Percentiles rank a stretch among this genome's conserved stretches.
These are phyloP conservation scores for Phallusia fumigata DNA, from an alignment of 23 tunicate genomes.

Conservation along the genomic window DNA sequence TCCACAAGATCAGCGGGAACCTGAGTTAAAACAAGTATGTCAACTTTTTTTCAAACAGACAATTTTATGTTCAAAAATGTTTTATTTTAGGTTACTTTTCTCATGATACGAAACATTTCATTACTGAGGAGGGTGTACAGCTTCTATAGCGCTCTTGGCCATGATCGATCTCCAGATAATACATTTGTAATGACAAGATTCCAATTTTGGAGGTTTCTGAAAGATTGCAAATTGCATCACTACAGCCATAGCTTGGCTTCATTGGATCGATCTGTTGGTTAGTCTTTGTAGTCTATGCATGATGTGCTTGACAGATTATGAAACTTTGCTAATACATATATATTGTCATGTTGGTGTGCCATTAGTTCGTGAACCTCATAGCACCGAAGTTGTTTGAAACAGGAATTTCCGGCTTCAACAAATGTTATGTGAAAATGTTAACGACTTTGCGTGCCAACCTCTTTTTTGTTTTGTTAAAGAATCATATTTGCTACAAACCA, in stretches of 20 bases:
- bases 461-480: too few relatives aligned
- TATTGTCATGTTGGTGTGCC: too few relatives aligned
- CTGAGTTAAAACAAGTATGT: conserved; percentile 67
- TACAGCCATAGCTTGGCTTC: conserved; percentile 45
- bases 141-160: conserved; percentile 94
- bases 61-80: not conserved
- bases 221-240: conserved; percentile 90
- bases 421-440: too few relatives aligned
- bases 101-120: conserved; percentile 72
- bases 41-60: not conserved
- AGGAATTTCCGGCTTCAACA: too few relatives aligned
- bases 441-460: too few relatives aligned
- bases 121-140: conserved; percentile 82
- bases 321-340: too few relatives aligned
- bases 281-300: not conserved
- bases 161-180: conserved; percentile 89
- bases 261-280: conserved; percentile 79
- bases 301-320: too few relatives aligned
- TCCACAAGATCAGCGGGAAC: conserved; percentile 46
- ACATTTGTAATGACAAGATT: conserved; percentile 95
- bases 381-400: too few relatives aligned
- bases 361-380: too few relatives aligned
- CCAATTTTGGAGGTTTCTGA: conserved; percentile 94
- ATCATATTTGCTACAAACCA: too few relatives aligned
- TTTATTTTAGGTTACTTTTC: conserved; percentile 45